Conservation (phyloP, 2,797 vertebrate genomes). For the Scolopax rusticola region DNA sequence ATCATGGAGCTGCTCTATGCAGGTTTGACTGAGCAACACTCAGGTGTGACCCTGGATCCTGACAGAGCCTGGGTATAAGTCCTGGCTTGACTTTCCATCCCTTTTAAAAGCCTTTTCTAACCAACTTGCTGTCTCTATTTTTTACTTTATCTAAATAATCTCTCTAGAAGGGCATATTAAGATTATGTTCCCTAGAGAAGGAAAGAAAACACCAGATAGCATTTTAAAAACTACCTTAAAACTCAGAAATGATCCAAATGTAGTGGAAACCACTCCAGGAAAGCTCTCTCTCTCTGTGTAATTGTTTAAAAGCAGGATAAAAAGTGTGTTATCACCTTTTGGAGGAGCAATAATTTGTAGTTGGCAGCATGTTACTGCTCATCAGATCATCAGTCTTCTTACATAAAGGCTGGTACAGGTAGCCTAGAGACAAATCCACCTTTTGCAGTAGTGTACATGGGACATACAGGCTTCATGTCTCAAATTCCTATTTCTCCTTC, state of each 20-base stretch:
- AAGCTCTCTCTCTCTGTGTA: background rate
- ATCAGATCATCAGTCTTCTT: constrained; percentile 13
- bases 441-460: background rate
- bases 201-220: background rate
- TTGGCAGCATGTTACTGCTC: background rate
- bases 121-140: background rate
- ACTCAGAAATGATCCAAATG: constrained; percentile 4
- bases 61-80: background rate
- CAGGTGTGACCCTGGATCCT: background rate
- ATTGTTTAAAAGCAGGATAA: constrained; percentile 22
- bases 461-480: background rate
- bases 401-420: background rate
- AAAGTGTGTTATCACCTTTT: background rate
- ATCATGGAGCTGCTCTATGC: background rate
- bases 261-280: background rate
- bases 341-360: constrained; percentile 1
- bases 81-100: background rate
- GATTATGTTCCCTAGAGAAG: background rate
- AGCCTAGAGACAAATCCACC: constrained; percentile 52
- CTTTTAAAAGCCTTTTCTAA: background rate
- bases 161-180: background rate
- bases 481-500: constrained; percentile 20
- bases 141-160: background rate
- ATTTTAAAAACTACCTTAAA: constrained; percentile 26
- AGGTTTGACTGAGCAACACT: background rate